phyloP scores from a whole-genome alignment of 1,140 invertebrate genomes.

The Gryllus bimaculatus region DNA sequence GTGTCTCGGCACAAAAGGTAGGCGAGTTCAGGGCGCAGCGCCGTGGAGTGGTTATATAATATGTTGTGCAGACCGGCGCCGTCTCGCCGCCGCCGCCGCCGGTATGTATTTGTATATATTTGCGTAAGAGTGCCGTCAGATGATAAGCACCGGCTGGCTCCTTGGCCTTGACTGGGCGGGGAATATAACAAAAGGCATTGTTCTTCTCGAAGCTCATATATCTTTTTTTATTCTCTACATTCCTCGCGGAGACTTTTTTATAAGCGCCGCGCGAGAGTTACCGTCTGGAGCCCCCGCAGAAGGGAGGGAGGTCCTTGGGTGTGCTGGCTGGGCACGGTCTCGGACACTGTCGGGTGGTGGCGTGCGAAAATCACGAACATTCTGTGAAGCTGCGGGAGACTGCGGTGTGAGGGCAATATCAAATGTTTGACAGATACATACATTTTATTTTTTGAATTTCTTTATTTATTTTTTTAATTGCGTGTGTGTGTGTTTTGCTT shows the following conservation, averaged over 20 bases:
- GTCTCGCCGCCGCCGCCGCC: background rate
- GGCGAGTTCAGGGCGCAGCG: background rate
- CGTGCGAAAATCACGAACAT: too few species aligned
- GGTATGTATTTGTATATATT: conserved; percentile 1
- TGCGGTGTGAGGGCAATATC: too few species aligned
- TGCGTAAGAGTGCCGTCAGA: background rate
- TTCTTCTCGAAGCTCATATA: background rate
- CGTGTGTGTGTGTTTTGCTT: too few species aligned
- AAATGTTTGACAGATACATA: too few species aligned
- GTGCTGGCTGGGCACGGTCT: too few species aligned
- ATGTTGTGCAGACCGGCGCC: background rate
- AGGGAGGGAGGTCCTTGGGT: background rate
- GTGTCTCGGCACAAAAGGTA: too few species aligned
- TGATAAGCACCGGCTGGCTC: background rate
- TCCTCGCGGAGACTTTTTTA: background rate
- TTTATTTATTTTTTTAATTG: too few species aligned
- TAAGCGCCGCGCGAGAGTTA: background rate
- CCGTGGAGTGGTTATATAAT: background rate
- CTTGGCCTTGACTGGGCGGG: background rate
- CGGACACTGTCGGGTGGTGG: too few species aligned
- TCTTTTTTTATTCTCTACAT: conserved; percentile 6
- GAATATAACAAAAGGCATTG: conserved; percentile 1
- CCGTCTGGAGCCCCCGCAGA: too few species aligned
- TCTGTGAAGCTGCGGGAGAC: too few species aligned
- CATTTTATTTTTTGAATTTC: too few species aligned